These are phyloP conservation scores for Lagopus muta DNA, from an alignment of 2,113 vertebrate species.

Conservation along the genomic window DNA sequence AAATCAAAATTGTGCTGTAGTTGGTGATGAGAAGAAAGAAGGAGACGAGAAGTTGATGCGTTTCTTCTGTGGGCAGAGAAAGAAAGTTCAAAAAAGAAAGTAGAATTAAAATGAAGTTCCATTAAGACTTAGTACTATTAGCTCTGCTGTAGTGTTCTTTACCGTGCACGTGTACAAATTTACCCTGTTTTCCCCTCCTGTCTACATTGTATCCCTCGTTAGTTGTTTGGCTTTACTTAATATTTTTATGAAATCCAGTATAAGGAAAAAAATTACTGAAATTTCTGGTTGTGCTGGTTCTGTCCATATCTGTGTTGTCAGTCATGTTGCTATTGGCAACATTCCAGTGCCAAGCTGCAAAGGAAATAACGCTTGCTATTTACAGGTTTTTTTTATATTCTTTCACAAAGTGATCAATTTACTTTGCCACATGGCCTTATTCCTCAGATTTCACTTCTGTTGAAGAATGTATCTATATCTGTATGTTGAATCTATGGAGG, in stretches of 20 bases:
- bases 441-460: not conserved
- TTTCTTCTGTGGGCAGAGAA: not conserved
- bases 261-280: not conserved
- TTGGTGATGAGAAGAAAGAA: not conserved
- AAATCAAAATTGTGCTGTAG: not conserved
- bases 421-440: not conserved
- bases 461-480: not conserved
- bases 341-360: not conserved
- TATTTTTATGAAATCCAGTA: not conserved
- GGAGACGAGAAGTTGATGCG: not conserved
- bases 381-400: not conserved
- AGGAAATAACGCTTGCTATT: conserved; percentile 15
- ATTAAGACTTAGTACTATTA: not conserved
- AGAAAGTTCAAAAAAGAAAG: not conserved
- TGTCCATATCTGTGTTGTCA: not conserved
- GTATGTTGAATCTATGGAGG: not conserved
- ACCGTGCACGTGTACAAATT: not conserved
- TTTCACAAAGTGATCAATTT: not conserved
- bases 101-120: conserved; percentile 11
- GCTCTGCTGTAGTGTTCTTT: not conserved
- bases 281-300: conserved; percentile 23
- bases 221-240: not conserved
- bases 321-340: not conserved
- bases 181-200: not conserved
- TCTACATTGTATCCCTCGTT: not conserved